Conservation (phyloP, 92 coral and sea anemone genomes). For the Porites evermanni region DNA sequence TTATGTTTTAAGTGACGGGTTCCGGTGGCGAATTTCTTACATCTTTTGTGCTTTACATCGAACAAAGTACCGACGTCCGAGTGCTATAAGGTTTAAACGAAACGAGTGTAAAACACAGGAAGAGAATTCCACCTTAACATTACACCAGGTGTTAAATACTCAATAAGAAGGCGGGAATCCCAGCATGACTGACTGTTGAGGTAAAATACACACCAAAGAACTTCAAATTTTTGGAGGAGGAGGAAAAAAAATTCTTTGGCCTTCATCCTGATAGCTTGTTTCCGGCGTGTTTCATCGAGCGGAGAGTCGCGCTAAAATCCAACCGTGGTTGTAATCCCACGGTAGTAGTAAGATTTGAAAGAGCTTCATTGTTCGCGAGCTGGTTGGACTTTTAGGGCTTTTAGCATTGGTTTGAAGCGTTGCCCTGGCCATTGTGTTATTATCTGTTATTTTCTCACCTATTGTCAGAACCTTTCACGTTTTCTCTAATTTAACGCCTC, state of each 20-base stretch:
- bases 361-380: conserved; percentile 62
- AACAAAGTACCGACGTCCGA: conserved; percentile 35
- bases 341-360: conserved; percentile 47
- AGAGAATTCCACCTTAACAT: conserved; percentile 20
- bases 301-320: conserved; percentile 20
- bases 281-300: conserved; percentile 35
- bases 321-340: conserved; percentile 33
- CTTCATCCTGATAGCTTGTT: conserved; percentile 8
- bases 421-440: conserved; percentile 76
- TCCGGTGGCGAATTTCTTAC: conserved; percentile 45
- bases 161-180: conserved; percentile 36
- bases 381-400: conserved; percentile 57
- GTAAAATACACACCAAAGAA: not conserved
- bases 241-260: not conserved
- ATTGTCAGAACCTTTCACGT: conserved; percentile 88
- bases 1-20: conserved; percentile 34
- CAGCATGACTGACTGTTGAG: not conserved
- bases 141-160: conserved; percentile 29
- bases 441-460: conserved; percentile 81
- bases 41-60: conserved; percentile 35
- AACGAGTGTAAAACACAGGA: conserved; percentile 27
- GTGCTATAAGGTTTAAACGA: conserved; percentile 31
- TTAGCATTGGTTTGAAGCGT: conserved; percentile 63
- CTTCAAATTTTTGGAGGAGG: not conserved
- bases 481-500: conserved; percentile 91